phyloP scores from a whole-genome alignment of 2,113 vertebrate genomes.

The Arvicanthis niloticus region DNA sequence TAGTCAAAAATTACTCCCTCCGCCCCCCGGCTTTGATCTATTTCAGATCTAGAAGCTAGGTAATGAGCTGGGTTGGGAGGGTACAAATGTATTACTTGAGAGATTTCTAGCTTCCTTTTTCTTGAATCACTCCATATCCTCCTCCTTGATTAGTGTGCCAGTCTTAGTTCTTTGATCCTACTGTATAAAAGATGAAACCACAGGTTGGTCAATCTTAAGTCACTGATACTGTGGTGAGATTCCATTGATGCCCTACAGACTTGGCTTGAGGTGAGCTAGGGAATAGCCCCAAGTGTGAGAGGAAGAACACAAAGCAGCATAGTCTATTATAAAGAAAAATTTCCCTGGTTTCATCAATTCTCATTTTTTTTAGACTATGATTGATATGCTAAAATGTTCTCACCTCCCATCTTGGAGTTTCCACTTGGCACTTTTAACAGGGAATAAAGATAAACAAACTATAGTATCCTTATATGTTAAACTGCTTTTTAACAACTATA shows the following conservation, averaged over 20 bases:
- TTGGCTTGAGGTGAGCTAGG: not conserved
- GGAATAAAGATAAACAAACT: conserved; percentile 5
- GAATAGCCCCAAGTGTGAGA: not conserved
- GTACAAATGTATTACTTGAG: not conserved
- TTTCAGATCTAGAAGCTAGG: not conserved
- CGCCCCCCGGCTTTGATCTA: not conserved
- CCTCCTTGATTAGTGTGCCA: not conserved
- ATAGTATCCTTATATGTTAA: not conserved
- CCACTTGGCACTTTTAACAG: conserved; percentile 24
- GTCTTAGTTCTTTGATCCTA: conserved; percentile 15
- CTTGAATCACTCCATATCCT: not conserved
- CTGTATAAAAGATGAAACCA: not conserved
- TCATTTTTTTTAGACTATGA: not conserved
- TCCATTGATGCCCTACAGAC: not conserved
- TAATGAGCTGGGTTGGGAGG: not conserved
- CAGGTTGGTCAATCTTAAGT: not conserved
- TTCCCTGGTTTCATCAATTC: conserved; percentile 18
- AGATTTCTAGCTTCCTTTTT: not conserved
- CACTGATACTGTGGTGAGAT: not conserved
- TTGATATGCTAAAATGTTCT: conserved; percentile 25
- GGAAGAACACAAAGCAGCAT: not conserved
- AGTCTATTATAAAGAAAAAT: not conserved
- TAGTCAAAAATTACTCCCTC: not conserved
- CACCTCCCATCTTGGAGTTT: conserved; percentile 10
- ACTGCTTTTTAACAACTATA: conserved; percentile 26